These are phyloP conservation scores for Dryoscopus gambensis DNA, from an alignment of 2,113 vertebrate species.

Conservation along the genomic window DNA sequence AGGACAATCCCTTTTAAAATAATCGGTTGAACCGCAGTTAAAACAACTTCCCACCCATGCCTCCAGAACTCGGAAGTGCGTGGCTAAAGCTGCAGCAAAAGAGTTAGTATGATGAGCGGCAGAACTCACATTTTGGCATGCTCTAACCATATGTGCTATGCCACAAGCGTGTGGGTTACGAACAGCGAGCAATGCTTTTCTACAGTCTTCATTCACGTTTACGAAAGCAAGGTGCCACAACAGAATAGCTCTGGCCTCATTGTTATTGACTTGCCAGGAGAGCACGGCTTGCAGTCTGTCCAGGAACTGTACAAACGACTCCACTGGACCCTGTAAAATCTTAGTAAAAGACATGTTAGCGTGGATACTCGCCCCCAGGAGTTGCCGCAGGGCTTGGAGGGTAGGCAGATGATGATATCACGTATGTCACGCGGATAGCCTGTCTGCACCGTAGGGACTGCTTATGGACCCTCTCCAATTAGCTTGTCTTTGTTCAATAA, in stretches of 20 bases:
- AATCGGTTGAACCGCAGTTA: neutral
- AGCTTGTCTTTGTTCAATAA: neutral
- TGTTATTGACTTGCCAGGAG: neutral
- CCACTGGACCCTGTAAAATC: neutral
- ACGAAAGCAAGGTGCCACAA: neutral
- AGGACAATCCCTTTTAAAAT: neutral
- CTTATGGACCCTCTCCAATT: neutral
- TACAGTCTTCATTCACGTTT: neutral
- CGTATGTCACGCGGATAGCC: neutral
- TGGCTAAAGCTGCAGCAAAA: neutral
- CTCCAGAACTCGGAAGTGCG: neutral
- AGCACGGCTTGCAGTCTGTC: neutral
- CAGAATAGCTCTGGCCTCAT: neutral
- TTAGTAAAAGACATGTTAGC: neutral
- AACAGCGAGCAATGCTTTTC: neutral
- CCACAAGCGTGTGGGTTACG: neutral
- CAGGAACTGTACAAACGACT: neutral
- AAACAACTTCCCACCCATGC: rapidly evolving
- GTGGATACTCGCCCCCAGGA: neutral
- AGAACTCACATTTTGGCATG: neutral
- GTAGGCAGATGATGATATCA: neutral
- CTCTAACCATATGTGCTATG: neutral
- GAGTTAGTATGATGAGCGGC: neutral
- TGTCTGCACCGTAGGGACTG: neutral
- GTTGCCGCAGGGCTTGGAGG: neutral